Base-by-base conservation (phyloP, 2,797 vertebrate genomes). In the Sebastes paucispinis region DNA sequence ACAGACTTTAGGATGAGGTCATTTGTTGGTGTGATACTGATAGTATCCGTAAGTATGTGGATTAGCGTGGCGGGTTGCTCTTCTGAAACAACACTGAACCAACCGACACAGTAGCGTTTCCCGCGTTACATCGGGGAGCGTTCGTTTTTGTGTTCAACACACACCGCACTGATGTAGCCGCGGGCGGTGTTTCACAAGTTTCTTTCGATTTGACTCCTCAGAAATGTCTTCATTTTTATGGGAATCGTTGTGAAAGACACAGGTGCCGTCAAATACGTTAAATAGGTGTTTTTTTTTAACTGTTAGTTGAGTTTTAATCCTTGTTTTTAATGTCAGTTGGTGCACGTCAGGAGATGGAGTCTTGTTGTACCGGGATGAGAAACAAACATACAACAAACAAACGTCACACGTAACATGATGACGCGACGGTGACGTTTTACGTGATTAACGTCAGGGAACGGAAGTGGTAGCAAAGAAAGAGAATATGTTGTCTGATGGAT, bases 121-220 rank as follows among this genome's bases (percentile, higher is more conserved):
- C 94, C 94, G 94, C 94, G 90, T 92, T 93, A 66, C 16, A n/a
- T 3, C 13, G 0, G 10, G 57, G 5, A 13, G 80, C 85, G 91
- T 5, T 90, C 60, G 88, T 31, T 93, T 91, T 77, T 10, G 0
- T 6, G 1, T 71, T 75, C 52, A 0, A 0, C 0, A 59, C 73
- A 68, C 58, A 22, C 85, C 80, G 81, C 13, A 24, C n/a, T 13
- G 0, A 0, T 3, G 16, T 0, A 20, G 24, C 3, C 31, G 77
- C 27, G 77, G 79, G 67, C 2, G 75, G 69, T 24, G 6, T 10
- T 59, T 58, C 2, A 9, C 2, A 3, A 2, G 32, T 34, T 10
- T 59, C 57, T 10, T 6, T 6, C 1, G 3, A 25, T 27, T 6
- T 4, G 5, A 25, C 6, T 43, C 24, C 11, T 12, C 9, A 11